Percentiles rank a stretch among this genome's conserved stretches.
phyloP scores from a whole-genome alignment of 2,113 vertebrate genomes.

The Engraulis encrasicolus region DNA sequence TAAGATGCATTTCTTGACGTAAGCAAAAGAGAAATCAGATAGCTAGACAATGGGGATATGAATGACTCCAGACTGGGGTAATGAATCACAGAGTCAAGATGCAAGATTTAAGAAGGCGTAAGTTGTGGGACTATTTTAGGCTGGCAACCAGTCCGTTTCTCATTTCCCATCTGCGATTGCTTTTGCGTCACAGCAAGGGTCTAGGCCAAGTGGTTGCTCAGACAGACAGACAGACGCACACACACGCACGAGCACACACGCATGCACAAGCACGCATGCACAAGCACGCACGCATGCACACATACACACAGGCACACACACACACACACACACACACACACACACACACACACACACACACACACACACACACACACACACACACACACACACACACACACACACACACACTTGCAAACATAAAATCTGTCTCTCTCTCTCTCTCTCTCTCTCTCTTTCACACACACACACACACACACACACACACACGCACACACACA shows the following conservation, averaged over 20 bases:
- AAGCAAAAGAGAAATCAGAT: background rate
- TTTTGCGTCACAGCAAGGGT: constrained; percentile 1
- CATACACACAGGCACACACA: too few relatives aligned
- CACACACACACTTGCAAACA: background rate
- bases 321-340: too few relatives aligned
- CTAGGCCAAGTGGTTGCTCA: background rate
- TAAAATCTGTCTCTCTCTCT: background rate
- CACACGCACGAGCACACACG: too few relatives aligned
- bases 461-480: too few relatives aligned
- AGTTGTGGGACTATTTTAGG: too few relatives aligned
- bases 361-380: too few relatives aligned
- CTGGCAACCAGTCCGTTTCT: background rate
- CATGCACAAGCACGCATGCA: too few relatives aligned
- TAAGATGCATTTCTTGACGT: background rate
- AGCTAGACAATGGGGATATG: background rate
- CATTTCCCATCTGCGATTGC: background rate
- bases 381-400: too few relatives aligned
- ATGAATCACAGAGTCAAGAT: background rate
- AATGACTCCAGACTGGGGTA: background rate
- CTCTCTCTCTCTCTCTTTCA: too few relatives aligned
- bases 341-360: too few relatives aligned
- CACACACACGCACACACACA: too few relatives aligned
- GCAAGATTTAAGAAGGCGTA: background rate
- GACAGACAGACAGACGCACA: background rate
- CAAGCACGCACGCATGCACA: too few relatives aligned